phyloP scores from a whole-genome alignment of 2,113 vertebrate species.

The Daboia siamensis region DNA sequence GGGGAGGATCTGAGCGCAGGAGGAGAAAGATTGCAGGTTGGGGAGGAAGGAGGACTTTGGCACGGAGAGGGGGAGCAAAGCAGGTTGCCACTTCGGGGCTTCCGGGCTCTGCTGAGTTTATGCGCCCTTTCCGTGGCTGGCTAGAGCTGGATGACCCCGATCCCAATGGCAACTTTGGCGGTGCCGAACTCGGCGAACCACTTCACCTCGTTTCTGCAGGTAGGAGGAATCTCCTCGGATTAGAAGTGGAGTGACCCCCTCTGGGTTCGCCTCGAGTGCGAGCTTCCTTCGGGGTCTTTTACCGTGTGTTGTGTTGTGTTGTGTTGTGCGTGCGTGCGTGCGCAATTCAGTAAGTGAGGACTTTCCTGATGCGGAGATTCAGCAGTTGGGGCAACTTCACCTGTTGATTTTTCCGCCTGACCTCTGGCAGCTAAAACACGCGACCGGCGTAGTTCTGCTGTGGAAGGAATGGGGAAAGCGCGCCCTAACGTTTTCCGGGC shows the following conservation, averaged over 20 bases:
- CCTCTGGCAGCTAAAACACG: neutral
- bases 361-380: too few species aligned
- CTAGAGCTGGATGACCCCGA: constrained; percentile 65
- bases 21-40: neutral
- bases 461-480: neutral
- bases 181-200: constrained; percentile 71
- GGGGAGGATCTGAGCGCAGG: neutral
- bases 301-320: too few species aligned
- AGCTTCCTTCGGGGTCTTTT: too few species aligned
- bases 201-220: constrained; percentile 79
- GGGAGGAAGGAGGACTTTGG: neutral
- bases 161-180: neutral
- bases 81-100: neutral
- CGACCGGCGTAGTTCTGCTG: too few species aligned
- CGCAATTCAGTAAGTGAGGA: neutral
- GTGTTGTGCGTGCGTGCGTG: too few species aligned
- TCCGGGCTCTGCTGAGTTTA: neutral
- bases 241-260: neutral
- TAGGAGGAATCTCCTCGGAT: constrained; percentile 39
- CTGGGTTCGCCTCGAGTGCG: neutral
- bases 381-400: neutral
- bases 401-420: neutral
- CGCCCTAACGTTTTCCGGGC: neutral
- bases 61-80: neutral
- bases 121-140: constrained; percentile 66